Percentiles rank a stretch among this genome's conserved stretches.
Conservation (phyloP, 2,797 vertebrate genomes). For the Onychomys torridus region DNA sequence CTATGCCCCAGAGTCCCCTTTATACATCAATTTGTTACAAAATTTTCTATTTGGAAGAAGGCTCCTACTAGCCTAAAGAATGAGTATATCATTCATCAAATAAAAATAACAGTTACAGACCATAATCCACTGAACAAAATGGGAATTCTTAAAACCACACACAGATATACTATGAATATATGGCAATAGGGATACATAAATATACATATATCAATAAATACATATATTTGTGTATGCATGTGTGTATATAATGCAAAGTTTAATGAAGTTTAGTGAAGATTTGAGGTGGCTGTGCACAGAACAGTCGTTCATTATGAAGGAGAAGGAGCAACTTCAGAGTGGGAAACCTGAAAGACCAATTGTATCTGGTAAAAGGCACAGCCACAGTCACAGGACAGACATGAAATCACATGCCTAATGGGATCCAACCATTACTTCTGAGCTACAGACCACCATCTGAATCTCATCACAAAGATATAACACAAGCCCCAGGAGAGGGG, state of each 20-base stretch:
- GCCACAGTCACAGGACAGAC: neutral
- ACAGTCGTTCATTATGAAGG: neutral
- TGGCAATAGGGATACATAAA: neutral
- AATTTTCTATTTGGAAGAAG: neutral
- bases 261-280: neutral
- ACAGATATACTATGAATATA: neutral
- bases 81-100: neutral
- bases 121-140: neutral
- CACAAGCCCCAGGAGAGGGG: neutral
- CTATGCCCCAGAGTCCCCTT: neutral
- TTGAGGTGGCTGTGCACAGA: constrained; percentile 16
- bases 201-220: neutral
- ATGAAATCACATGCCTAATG: neutral
- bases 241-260: neutral
- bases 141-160: constrained; percentile 7
- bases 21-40: constrained; percentile 34
- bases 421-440: neutral
- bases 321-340: neutral
- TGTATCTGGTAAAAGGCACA: neutral
- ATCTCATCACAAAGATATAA: neutral
- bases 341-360: neutral
- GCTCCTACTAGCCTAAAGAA: neutral
- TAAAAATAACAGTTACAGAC: neutral
- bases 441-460: neutral
- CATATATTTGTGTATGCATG: neutral